Evolutionary conservation across 2,797 vertebrate species (phyloP).

Genomic region (Falco biarmicus): DNA sequence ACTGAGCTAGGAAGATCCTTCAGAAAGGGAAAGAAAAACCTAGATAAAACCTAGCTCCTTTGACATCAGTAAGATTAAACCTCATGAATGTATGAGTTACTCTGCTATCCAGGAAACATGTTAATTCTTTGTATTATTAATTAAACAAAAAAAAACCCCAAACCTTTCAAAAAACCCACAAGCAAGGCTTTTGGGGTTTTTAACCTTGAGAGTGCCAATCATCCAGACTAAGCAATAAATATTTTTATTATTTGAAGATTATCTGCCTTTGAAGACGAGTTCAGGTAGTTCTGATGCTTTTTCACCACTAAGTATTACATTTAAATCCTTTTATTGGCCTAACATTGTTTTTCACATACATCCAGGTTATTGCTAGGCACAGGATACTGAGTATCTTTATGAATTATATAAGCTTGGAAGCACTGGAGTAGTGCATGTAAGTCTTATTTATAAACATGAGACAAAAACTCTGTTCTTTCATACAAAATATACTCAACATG

Average conservation of each 20-base stretch:
- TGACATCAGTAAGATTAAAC: neutral
- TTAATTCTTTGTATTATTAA: neutral
- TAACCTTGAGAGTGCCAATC: neutral
- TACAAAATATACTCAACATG: neutral
- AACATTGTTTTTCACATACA: rapidly evolving
- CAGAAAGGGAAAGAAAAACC: neutral
- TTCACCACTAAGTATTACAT: neutral
- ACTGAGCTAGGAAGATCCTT: neutral
- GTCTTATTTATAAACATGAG: neutral
- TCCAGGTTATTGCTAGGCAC: neutral
- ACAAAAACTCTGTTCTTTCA: neutral
- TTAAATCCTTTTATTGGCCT: neutral
- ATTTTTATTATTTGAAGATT: neutral
- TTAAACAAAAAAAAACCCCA: neutral
- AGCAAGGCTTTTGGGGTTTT: neutral
- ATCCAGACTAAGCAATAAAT: neutral
- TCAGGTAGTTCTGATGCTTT: neutral
- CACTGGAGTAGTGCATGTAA: neutral
- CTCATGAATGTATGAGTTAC: neutral
- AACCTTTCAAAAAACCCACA: neutral
- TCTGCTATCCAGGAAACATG: neutral
- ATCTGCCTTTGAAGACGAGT: neutral
- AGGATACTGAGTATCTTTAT: neutral
- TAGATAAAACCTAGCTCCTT: neutral
- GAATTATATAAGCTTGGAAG: neutral